Evolutionary conservation across 2,797 vertebrate genomes (phyloP).

Genomic region (Tadarida brasiliensis): DNA sequence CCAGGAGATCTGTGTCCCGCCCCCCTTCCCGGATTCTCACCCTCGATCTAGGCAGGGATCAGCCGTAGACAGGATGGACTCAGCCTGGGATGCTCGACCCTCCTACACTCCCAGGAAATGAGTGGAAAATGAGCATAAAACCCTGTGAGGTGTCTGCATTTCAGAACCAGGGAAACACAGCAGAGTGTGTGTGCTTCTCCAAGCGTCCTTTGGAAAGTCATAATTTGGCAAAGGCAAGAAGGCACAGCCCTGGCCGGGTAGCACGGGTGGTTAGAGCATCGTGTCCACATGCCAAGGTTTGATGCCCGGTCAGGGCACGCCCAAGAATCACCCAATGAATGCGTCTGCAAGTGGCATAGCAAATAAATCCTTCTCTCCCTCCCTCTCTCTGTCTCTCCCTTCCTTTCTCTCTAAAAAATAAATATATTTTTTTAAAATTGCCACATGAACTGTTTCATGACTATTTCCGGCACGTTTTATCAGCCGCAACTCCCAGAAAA

Average conservation of each 20-base stretch:
- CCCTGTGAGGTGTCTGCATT: background rate
- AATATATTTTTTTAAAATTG: too few relatives aligned
- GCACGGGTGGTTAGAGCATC: background rate
- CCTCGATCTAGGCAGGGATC: background rate
- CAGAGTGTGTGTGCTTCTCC: rapidly evolving
- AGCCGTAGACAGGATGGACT: background rate
- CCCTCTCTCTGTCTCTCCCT: too few relatives aligned
- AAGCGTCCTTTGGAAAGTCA: background rate
- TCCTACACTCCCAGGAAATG: background rate
- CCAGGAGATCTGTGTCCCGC: background rate
- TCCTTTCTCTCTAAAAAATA: too few relatives aligned
- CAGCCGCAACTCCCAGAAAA: too few relatives aligned
- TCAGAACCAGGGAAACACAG: background rate
- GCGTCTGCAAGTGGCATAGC: too few relatives aligned
- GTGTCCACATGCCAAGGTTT: background rate
- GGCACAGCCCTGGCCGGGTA: background rate
- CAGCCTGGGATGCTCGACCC: rapidly evolving
- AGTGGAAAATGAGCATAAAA: background rate
- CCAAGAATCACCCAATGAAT: background rate
- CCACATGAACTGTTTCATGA: too few relatives aligned
- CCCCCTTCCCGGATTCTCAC: too few relatives aligned
- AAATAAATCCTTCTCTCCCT: background rate
- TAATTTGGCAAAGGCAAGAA: rapidly evolving
- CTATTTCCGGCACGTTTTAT: too few relatives aligned
- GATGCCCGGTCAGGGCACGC: too few relatives aligned